Conservation (phyloP, 2,888 invertebrate genomes). For the Sclerodermus sp. region DNA sequence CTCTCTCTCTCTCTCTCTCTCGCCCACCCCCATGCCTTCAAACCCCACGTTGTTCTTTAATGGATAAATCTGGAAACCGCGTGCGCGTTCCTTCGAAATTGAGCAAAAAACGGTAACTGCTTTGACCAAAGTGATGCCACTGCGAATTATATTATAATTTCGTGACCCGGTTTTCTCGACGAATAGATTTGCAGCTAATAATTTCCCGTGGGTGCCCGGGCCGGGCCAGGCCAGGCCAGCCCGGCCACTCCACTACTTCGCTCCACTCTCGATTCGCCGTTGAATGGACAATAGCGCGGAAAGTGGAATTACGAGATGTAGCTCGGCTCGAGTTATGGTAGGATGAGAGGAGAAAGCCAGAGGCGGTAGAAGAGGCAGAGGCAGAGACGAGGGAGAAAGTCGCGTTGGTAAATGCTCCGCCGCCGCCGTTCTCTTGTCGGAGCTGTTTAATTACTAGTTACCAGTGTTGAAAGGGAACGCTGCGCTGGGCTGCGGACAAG, state of each 20-base stretch:
- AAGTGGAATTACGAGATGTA: neutral
- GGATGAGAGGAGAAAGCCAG: constrained; percentile 7
- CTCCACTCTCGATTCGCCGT: constrained; percentile 5
- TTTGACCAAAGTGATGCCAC: no score
- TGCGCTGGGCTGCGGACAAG: neutral
- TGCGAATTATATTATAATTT: no score
- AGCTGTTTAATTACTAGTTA: constrained; percentile 26
- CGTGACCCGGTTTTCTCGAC: constrained; percentile 5
- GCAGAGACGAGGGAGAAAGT: neutral
- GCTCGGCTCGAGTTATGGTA: constrained; percentile 11
- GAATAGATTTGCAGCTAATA: constrained; percentile 24
- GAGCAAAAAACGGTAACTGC: no score
- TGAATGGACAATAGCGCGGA: constrained; percentile 15
- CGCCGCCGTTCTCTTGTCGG: constrained; percentile 15
- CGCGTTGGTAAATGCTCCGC: constrained; percentile 11
- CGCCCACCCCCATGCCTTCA: no score
- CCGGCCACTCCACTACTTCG: no score
- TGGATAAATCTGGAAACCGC: no score
- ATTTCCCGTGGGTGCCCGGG: constrained; percentile 30
- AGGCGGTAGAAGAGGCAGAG: neutral
- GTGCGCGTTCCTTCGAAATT: no score
- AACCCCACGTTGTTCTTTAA: no score
- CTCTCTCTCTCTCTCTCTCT: no score
- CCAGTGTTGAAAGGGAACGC: constrained; percentile 15
- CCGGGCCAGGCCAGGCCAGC: neutral